Evolutionary conservation across 2,888 invertebrate species (phyloP).

Genomic region (Andrena praecox): DNA sequence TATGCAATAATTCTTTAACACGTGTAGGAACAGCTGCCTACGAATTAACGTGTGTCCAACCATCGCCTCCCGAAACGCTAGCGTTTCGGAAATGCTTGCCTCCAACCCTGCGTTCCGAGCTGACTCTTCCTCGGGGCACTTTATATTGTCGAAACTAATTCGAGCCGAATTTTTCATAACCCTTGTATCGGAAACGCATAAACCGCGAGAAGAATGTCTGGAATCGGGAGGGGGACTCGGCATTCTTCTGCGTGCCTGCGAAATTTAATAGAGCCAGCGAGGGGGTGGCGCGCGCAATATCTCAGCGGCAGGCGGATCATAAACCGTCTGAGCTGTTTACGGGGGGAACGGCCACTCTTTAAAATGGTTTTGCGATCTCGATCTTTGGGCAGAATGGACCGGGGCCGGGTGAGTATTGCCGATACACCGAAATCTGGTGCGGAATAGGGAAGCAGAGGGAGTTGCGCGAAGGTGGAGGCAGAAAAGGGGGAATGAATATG

Average conservation of each 20-base stretch:
- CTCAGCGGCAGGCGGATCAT: conserved; percentile 34
- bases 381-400: conserved; percentile 25
- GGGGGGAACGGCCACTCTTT: conserved; percentile 29
- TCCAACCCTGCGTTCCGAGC: background rate
- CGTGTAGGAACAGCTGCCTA: background rate
- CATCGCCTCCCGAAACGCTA: background rate
- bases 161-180: conserved; percentile 5
- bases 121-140: background rate
- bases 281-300: conserved; percentile 3
- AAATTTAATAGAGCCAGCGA: conserved; percentile 28
- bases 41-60: background rate
- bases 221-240: background rate
- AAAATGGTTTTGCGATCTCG: conserved; percentile 53
- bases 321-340: conserved; percentile 44
- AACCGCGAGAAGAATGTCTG: conserved; percentile 12
- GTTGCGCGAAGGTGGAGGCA: background rate
- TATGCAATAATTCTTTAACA: conserved; percentile 21
- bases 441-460: background rate
- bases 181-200: conserved; percentile 24
- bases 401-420: background rate
- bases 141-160: background rate
- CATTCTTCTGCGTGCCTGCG: conserved; percentile 27
- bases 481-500: background rate
- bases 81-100: background rate
- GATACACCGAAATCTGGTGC: background rate